A percentile compares a stretch with the other conserved stretches of the same genome.
phyloP scores from a whole-genome alignment of 1,140 invertebrate genomes.

The Drosophila baimaii region DNA sequence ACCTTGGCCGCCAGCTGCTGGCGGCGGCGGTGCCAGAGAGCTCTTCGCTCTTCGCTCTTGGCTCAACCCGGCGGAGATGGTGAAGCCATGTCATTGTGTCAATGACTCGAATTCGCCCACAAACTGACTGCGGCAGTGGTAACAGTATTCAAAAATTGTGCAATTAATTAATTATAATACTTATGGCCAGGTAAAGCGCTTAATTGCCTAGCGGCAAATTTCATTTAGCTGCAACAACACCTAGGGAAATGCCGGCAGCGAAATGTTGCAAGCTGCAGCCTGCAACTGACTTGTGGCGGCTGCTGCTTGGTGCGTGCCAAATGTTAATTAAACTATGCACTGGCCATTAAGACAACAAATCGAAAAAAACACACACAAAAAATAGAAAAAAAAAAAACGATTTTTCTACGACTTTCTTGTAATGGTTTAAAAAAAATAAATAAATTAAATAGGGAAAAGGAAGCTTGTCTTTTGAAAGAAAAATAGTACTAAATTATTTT shows the following conservation, averaged over 20 bases:
- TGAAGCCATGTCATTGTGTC: slow-evolving; percentile 54
- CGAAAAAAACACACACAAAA: not conserved
- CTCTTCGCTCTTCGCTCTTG: no score
- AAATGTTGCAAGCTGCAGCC: slow-evolving; percentile 11
- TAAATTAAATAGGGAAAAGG: not conserved
- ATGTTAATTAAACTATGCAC: slow-evolving; percentile 35
- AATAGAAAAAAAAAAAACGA: not conserved
- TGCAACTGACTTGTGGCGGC: not conserved
- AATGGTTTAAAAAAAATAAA: not conserved
- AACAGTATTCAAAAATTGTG: slow-evolving; percentile 30
- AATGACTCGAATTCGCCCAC: slow-evolving; percentile 37
- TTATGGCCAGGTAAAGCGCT: slow-evolving; percentile 35
- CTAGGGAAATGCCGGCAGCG: slow-evolving; percentile 38
- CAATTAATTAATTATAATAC: slow-evolving; percentile 43
- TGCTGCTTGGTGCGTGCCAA: slow-evolving; percentile 34
- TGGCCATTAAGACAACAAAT: slow-evolving; percentile 24
- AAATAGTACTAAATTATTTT: not conserved
- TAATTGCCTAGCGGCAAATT: slow-evolving; percentile 68
- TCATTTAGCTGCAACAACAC: slow-evolving; percentile 74
- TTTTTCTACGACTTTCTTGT: not conserved
- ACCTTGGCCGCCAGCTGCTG: slow-evolving; percentile 40
- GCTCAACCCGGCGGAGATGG: no score
- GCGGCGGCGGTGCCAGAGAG: slow-evolving; percentile 11
- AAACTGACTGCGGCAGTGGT: slow-evolving; percentile 5
- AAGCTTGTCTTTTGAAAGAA: not conserved